Base-by-base conservation (phyloP, 2,888 invertebrate species). In the Aromia moschata region DNA sequence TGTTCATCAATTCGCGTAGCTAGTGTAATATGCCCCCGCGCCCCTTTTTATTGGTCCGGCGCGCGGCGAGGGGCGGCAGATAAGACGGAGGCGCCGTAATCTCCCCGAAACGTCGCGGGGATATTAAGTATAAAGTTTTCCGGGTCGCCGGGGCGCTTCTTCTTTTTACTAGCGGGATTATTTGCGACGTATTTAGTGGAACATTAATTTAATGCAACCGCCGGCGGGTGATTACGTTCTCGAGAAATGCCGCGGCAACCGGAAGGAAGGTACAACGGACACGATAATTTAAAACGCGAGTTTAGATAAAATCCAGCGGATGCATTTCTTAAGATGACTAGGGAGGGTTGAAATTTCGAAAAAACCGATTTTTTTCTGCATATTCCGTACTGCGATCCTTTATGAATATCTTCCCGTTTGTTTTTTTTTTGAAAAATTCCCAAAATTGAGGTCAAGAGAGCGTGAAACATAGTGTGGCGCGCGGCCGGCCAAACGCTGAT, bases 1-100 rank as follows among this genome's bases (percentile, higher is more conserved):
- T 80, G 81, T 80, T 81, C 81, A 81, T 81, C 81, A 81, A 81
- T 81, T 81, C 78, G 77, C 80, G 77, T 74, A 78, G 79, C 74
- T 71, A 69, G 74, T 71, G 72, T 69, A 74, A 73, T 72, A 73
- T 71, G 69, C 65, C 56, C n/a, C 56, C 64, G 64, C 65, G 58
- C 64, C 71, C 68, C 64, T 67, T 71, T 74, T 74, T 74, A 72
- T 72, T 74, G 72, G 74, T 65, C 67, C 70, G 45, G 45, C 58
- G 41, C n/a, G n/a, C n/a, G n/a, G n/a, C n/a, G n/a, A n/a, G n/a
- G n/a, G n/a, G n/a, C n/a, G n/a, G n/a, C 52, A 64, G 68, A 72
- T 70, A 67, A 69, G 68, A 70, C 67, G 68, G 70, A 61, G 70
- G 62, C 66, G 57, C 62, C 58, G 68, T 69, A 68, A 72, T 71